Percentiles rank a stretch among this genome's conserved stretches.
Conservation (phyloP, 2,113 vertebrate genomes). For the Ammodramus savannarum region DNA sequence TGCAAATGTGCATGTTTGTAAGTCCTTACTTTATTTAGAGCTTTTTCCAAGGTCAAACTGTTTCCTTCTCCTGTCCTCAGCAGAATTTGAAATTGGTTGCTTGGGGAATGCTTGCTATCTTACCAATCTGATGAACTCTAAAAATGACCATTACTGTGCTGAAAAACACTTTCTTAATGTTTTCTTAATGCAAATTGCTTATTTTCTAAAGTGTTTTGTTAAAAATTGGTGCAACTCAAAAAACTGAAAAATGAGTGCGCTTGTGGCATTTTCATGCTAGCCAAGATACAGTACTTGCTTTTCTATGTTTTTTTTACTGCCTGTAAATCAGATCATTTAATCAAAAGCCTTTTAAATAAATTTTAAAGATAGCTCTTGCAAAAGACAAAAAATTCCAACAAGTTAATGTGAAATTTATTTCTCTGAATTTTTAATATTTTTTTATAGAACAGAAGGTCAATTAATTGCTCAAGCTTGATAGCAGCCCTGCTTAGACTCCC, state of each 20-base stretch:
- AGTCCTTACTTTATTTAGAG: not conserved
- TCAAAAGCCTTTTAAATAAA: not conserved
- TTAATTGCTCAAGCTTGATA: slow-evolving; percentile 21
- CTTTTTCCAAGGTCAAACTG: not conserved
- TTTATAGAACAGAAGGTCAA: not conserved
- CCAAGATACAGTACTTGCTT: not conserved
- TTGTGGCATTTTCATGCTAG: not conserved
- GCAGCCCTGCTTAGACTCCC: not conserved
- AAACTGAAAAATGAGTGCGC: not conserved
- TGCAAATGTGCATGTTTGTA: not conserved
- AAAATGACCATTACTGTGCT: not conserved
- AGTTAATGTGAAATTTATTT: not conserved
- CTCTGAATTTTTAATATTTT: not conserved
- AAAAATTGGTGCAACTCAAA: not conserved
- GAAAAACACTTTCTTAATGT: not conserved
- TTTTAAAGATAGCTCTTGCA: slow-evolving; percentile 1
- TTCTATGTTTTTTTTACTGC: not conserved
- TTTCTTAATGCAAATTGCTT: not conserved
- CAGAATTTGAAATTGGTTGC: not conserved
- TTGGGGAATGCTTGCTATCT: not conserved
- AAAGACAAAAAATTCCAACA: not conserved
- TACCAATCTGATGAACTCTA: not conserved
- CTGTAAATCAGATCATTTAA: not conserved
- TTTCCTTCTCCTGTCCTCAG: not conserved
- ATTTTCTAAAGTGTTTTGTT: not conserved